phyloP scores from a whole-genome alignment of 2,113 vertebrate genomes.

The Lepidothrix coronata region DNA sequence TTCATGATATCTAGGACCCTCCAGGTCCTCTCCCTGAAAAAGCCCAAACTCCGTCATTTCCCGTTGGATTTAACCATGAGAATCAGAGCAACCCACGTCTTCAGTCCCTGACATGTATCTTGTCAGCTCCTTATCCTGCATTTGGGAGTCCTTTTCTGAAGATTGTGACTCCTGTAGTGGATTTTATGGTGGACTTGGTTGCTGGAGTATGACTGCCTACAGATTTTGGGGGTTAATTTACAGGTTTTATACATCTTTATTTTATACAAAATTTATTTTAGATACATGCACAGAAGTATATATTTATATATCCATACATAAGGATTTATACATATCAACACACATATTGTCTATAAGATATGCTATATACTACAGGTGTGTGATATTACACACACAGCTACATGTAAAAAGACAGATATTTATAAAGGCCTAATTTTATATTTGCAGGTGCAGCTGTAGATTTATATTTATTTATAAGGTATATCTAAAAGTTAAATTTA shows the following conservation, averaged over 20 bases:
- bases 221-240: background rate
- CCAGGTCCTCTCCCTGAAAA: background rate
- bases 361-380: background rate
- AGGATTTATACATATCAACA: background rate
- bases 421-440: background rate
- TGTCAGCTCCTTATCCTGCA: background rate
- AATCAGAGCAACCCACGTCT: background rate
- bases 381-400: background rate
- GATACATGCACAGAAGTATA: background rate
- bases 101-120: fast-evolving
- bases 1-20: background rate
- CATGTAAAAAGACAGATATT: background rate
- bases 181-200: background rate
- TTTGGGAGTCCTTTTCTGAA: background rate
- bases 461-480: background rate
- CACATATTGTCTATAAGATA: background rate
- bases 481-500: background rate
- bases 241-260: background rate
- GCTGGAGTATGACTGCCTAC: background rate
- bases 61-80: background rate
- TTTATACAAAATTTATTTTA: background rate
- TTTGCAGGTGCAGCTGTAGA: background rate
- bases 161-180: background rate
- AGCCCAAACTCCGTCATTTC: background rate
- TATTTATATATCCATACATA: background rate